phyloP scores from a whole-genome alignment of 2,888 invertebrate genomes.

The Protonemura montana region DNA sequence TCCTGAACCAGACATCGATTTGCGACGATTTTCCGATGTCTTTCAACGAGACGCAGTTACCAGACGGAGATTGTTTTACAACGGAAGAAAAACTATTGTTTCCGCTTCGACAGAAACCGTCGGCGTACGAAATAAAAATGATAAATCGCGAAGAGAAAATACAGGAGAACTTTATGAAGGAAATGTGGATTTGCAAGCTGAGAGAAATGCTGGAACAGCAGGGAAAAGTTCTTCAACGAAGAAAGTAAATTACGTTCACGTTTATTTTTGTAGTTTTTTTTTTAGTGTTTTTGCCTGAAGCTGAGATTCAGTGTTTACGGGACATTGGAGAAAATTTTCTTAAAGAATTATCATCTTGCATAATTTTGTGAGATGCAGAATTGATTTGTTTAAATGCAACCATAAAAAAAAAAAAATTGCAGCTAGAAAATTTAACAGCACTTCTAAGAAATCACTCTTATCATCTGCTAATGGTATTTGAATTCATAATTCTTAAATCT shows the following conservation, averaged over 20 bases:
- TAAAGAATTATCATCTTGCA: too few relatives aligned
- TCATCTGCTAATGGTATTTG: too few relatives aligned
- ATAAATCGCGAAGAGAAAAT: conserved; percentile 43
- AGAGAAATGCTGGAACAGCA: conserved; percentile 64
- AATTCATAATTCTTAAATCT: too few relatives aligned
- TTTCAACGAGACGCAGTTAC: not conserved
- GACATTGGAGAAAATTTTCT: too few relatives aligned
- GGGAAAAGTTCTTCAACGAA: conserved; percentile 67
- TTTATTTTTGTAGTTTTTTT: not conserved
- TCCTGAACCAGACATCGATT: not conserved
- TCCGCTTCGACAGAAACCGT: not conserved
- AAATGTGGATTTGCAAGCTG: conserved; percentile 64
- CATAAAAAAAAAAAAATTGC: too few relatives aligned
- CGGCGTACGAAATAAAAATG: conserved; percentile 14
- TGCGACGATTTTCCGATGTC: not conserved
- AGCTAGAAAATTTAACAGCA: too few relatives aligned
- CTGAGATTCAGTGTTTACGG: too few relatives aligned
- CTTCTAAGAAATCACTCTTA: too few relatives aligned
- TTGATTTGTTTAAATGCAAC: too few relatives aligned
- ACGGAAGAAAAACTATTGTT: conserved; percentile 20
- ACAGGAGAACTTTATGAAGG: conserved; percentile 38
- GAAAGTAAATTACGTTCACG: conserved; percentile 62
- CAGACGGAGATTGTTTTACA: conserved; percentile 1
- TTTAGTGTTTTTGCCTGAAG: not conserved
- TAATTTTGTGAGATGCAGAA: too few relatives aligned